Conservation (phyloP, 2,888 invertebrate genomes). For the Acronicta aceris region DNA sequence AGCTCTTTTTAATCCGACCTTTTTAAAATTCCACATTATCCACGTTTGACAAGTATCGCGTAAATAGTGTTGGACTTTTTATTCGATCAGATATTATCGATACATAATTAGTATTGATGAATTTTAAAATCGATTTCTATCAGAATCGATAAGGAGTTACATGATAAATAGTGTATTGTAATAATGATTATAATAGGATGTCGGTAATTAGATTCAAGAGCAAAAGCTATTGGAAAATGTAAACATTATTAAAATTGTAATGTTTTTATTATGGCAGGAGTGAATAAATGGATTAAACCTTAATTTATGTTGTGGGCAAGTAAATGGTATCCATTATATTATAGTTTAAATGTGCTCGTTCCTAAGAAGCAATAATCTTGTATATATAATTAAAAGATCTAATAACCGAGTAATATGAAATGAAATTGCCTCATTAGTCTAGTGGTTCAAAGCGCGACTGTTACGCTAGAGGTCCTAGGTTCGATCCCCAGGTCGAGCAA, state of each 20-base stretch:
- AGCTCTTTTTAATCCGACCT: conserved; percentile 21
- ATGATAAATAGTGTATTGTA: conserved; percentile 38
- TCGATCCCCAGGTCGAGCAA: too few relatives aligned
- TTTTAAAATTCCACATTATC: conserved; percentile 41
- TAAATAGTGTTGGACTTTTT: conserved; percentile 43
- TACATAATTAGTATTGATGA: conserved; percentile 38
- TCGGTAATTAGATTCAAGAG: conserved; percentile 25
- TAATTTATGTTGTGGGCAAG: conserved; percentile 4
- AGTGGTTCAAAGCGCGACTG: too few relatives aligned
- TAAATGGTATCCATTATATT: neutral
- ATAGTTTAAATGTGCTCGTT: neutral
- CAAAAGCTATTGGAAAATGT: conserved; percentile 29
- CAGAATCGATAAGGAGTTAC: conserved; percentile 33
- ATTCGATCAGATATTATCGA: conserved; percentile 43
- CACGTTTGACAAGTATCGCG: conserved; percentile 27
- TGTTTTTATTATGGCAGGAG: conserved; percentile 25
- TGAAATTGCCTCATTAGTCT: too few relatives aligned
- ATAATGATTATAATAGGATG: conserved; percentile 35
- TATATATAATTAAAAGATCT: neutral
- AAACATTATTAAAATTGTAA: conserved; percentile 44
- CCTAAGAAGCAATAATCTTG: neutral
- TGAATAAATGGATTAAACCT: conserved; percentile 5
- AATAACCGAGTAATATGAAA: neutral
- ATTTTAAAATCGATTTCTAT: conserved; percentile 50
- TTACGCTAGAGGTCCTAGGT: too few relatives aligned